phyloP scores from a whole-genome alignment of 2,113 vertebrate species.

The Pachycephala philippinensis region DNA sequence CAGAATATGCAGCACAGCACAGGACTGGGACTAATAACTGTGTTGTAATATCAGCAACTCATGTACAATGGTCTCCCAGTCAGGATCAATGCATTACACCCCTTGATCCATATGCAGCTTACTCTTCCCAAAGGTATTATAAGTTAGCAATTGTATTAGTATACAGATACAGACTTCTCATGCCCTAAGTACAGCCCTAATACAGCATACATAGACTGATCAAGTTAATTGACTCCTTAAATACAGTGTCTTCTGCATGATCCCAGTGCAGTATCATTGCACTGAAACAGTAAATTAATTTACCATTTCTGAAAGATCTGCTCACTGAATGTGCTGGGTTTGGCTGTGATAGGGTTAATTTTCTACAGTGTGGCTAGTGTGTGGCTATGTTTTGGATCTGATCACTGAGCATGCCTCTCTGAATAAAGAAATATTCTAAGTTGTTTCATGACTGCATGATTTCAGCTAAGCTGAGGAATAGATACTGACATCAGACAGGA shows the following conservation, averaged over 20 bases:
- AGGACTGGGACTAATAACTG: neutral
- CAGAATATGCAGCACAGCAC: neutral
- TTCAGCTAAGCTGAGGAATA: neutral
- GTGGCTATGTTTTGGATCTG: neutral
- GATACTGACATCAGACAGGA: neutral
- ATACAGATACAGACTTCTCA: neutral
- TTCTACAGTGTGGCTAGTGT: neutral
- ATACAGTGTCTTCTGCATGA: neutral
- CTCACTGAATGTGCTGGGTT: neutral
- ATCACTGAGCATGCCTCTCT: neutral
- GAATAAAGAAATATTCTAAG: neutral
- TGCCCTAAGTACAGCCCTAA: neutral
- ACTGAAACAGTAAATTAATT: neutral
- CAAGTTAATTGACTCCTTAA: neutral
- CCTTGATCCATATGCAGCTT: neutral
- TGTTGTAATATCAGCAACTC: neutral
- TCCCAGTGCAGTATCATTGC: neutral
- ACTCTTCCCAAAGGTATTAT: neutral
- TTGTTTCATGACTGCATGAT: neutral
- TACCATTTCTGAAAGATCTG: neutral
- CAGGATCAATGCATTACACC: neutral
- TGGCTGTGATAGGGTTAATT: neutral
- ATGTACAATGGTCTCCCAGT: neutral
- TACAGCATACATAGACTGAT: neutral
- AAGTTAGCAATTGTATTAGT: neutral